These are phyloP conservation scores for Azorinus chamasolen DNA, from an alignment of 2,888 invertebrate species.

Conservation along the genomic window DNA sequence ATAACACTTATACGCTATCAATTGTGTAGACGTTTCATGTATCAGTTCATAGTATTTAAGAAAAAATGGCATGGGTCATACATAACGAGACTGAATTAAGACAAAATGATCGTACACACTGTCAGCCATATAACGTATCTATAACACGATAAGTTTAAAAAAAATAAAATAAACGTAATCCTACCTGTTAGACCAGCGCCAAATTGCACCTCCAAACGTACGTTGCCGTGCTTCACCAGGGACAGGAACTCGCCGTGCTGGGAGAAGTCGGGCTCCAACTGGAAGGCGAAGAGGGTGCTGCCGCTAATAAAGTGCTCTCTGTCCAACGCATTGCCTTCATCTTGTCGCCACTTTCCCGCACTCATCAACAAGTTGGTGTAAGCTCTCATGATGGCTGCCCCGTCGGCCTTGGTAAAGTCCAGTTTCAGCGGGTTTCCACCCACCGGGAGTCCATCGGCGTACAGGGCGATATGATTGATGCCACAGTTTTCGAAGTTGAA, in stretches of 20 bases:
- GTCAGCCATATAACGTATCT: no score
- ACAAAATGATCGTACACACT: no score
- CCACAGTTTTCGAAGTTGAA: slow-evolving; percentile 44
- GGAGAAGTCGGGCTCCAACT: no score
- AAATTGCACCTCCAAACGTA: slow-evolving; percentile 41
- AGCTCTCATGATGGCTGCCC: slow-evolving; percentile 28
- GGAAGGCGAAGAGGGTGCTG: slow-evolving; percentile 8
- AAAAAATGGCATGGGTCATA: no score
- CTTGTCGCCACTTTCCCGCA: slow-evolving; percentile 40
- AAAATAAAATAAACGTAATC: no score
- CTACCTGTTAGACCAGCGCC: slow-evolving; percentile 27
- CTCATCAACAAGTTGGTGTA: slow-evolving; percentile 29
- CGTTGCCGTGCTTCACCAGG: slow-evolving; percentile 34
- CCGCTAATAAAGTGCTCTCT: slow-evolving; percentile 32
- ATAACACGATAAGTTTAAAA: no score
- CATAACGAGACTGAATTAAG: no score
- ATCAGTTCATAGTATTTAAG: no score
- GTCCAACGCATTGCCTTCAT: slow-evolving; percentile 31
- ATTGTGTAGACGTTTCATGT: no score
- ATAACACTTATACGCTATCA: no score
- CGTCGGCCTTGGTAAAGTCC: slow-evolving; percentile 10
- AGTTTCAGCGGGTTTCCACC: slow-evolving; percentile 32
- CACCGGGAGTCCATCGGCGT: slow-evolving; percentile 32
- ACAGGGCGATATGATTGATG: slow-evolving; percentile 38
- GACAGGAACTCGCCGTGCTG: slow-evolving; percentile 20